A percentile compares a stretch with the other conserved stretches of the same genome.
Conservation (phyloP, 2,888 invertebrate genomes). For the Andricus quercusramuli region DNA sequence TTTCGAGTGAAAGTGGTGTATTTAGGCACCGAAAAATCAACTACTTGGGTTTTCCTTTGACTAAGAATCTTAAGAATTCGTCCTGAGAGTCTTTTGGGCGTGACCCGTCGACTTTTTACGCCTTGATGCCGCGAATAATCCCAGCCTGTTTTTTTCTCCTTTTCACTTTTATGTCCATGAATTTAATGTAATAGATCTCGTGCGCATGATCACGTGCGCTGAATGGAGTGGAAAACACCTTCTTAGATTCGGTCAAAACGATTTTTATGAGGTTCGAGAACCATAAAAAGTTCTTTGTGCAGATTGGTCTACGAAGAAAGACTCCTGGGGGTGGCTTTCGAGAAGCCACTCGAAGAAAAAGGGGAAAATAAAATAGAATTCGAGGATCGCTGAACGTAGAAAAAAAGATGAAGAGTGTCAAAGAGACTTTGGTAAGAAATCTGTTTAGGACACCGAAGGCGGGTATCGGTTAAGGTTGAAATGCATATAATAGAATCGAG, state of each 20-base stretch:
- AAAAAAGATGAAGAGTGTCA: constrained; percentile 22
- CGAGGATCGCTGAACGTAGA: constrained; percentile 9
- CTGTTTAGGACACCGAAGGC: constrained; percentile 16
- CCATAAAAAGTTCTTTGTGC: constrained; percentile 59
- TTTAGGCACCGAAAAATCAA: background rate
- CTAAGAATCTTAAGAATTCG: constrained; percentile 26
- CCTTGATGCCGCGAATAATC: constrained; percentile 46
- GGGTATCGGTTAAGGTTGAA: constrained; percentile 18
- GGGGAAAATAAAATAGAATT: constrained; percentile 22
- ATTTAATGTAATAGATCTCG: constrained; percentile 30
- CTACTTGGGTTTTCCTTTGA: background rate
- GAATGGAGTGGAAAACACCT: constrained; percentile 37
- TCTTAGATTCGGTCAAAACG: constrained; percentile 40
- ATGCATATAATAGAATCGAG: constrained; percentile 23
- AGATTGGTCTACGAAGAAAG: constrained; percentile 53
- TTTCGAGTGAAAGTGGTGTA: constrained; percentile 1
- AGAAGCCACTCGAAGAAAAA: constrained; percentile 34
- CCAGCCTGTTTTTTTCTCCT: background rate
- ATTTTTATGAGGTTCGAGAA: constrained; percentile 59
- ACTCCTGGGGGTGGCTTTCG: constrained; percentile 47
- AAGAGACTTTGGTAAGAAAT: constrained; percentile 14
- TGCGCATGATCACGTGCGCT: constrained; percentile 36
- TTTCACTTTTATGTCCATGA: constrained; percentile 11
- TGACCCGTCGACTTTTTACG: constrained; percentile 50
- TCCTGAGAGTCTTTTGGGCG: constrained; percentile 40